These are phyloP conservation scores for Diarsia rubi DNA, from an alignment of 2,888 invertebrate genomes.

Conservation along the genomic window DNA sequence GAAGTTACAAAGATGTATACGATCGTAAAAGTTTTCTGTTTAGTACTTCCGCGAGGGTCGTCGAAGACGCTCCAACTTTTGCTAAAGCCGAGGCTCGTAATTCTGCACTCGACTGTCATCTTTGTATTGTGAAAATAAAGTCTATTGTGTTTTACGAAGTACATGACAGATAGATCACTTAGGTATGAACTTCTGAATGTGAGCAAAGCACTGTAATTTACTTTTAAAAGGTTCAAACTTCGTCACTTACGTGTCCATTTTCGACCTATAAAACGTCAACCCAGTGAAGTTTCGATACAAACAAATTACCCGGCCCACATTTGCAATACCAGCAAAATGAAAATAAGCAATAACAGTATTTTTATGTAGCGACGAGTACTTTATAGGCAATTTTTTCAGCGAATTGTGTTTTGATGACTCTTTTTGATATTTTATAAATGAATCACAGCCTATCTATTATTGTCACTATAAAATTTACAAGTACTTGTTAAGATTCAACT, in stretches of 20 bases:
- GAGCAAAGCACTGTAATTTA: conserved; percentile 35
- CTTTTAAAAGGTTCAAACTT: conserved; percentile 56
- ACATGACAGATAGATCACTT: conserved; percentile 41
- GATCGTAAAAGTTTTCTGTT: conserved; percentile 72
- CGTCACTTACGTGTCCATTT: conserved; percentile 50
- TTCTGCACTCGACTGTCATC: conserved; percentile 62
- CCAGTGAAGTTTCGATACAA: conserved; percentile 52
- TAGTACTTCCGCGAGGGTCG: conserved; percentile 67
- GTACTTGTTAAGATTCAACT: neutral
- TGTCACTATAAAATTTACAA: neutral
- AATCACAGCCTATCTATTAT: conserved; percentile 13
- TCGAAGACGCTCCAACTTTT: conserved; percentile 48
- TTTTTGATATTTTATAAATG: conserved; percentile 38
- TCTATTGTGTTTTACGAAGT: conserved; percentile 39
- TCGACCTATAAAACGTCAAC: conserved; percentile 49
- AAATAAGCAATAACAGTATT: conserved; percentile 65
- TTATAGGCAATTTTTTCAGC: conserved; percentile 56
- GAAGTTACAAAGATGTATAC: conserved; percentile 69
- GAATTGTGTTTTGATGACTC: conserved; percentile 51
- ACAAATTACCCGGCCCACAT: conserved; percentile 53
- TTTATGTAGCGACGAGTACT: conserved; percentile 57
- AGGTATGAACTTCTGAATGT: conserved; percentile 5
- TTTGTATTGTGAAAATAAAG: conserved; percentile 53
- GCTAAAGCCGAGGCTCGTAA: conserved; percentile 50
- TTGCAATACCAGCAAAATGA: conserved; percentile 53